Evolutionary conservation across 2,797 vertebrate species (phyloP).

Genomic region (Scomberomorus guttatus): DNA sequence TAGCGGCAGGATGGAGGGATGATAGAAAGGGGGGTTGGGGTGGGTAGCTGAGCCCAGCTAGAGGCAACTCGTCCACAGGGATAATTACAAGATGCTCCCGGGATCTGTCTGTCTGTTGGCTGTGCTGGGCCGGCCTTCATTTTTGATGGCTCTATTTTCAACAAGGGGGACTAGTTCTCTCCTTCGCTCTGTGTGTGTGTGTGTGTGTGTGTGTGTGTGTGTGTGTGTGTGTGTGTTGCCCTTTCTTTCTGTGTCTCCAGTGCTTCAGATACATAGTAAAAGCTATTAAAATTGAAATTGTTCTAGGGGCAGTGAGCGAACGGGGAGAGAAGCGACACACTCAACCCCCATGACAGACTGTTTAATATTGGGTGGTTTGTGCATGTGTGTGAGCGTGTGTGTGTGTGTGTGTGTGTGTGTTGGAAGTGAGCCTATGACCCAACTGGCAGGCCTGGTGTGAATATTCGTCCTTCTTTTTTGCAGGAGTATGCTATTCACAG

Average conservation of each 20-base stretch:
- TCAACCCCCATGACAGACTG: constrained; percentile 90
- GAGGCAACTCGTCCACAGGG: constrained; percentile 96
- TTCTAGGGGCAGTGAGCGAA: constrained; percentile 94
- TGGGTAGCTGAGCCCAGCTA: constrained; percentile 95
- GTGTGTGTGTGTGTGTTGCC: constrained; percentile 40
- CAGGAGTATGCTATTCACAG: background rate
- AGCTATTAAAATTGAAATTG: constrained; percentile 99
- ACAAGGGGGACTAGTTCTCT: constrained; percentile 78
- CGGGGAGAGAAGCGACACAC: constrained; percentile 87
- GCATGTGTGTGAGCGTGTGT: constrained; percentile 33
- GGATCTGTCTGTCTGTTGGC: constrained; percentile 87
- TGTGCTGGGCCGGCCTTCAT: constrained; percentile 87
- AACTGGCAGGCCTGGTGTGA: constrained; percentile 55
- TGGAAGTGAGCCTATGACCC: constrained; percentile 80
- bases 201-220: constrained; percentile 24
- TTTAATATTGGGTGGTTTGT: constrained; percentile 89
- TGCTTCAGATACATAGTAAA: constrained; percentile 99
- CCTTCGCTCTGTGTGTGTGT: constrained; percentile 26
- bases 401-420: constrained; percentile 39
- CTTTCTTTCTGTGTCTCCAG: constrained; percentile 82
- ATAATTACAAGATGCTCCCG: constrained; percentile 98
- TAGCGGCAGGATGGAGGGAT: constrained; percentile 91
- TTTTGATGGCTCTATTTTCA: constrained; percentile 99
- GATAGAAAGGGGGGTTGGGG: constrained; percentile 81
- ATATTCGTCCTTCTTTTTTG: constrained; percentile 51